Evolutionary conservation across 2,797 vertebrate genomes (phyloP).

Genomic region (Acanthis flammea): DNA sequence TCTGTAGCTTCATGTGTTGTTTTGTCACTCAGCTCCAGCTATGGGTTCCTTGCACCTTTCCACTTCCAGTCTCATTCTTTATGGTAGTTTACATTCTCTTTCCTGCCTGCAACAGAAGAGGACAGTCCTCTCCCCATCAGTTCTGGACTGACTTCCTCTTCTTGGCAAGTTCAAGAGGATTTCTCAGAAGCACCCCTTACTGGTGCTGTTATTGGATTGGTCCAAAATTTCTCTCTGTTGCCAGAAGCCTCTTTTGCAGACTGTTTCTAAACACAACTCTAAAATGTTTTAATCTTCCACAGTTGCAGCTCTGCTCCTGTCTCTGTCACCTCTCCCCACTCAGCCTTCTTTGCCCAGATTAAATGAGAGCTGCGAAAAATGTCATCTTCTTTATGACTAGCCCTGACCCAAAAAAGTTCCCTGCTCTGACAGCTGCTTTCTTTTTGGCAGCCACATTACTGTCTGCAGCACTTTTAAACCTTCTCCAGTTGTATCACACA

Average conservation of each 20-base stretch:
- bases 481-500: constrained; percentile 8
- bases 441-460: constrained; percentile 17
- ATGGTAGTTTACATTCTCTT: background rate
- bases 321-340: background rate
- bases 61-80: background rate
- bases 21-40: background rate
- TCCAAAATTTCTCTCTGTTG: background rate
- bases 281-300: constrained; percentile 1
- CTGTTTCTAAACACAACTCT: background rate
- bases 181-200: background rate
- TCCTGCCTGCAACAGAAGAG: background rate
- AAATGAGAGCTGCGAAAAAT: constrained; percentile 3
- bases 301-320: background rate
- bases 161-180: background rate
- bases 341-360: background rate
- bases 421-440: constrained; percentile 15
- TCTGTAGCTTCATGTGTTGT: background rate
- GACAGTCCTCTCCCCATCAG: background rate
- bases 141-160: background rate
- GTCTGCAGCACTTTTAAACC: constrained; percentile 14
- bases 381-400: background rate
- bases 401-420: background rate
- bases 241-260: background rate
- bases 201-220: background rate
- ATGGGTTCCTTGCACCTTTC: constrained; percentile 7